Percentiles rank a stretch among this genome's conserved stretches.
phyloP scores from a whole-genome alignment of 2,113 vertebrate species.

The Leptodactylus fuscus region DNA sequence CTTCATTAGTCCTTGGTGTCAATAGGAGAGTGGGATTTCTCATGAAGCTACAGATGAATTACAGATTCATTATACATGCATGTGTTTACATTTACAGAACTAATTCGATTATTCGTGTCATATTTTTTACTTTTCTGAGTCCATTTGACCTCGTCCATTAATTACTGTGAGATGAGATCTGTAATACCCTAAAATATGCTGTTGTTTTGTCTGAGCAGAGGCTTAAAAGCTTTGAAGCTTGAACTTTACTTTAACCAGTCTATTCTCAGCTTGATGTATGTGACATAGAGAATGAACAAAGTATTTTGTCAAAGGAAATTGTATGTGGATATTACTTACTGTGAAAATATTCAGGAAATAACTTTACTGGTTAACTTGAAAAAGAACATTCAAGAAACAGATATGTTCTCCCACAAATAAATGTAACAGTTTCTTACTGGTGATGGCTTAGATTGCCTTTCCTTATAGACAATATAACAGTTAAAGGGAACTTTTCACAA shows the following conservation, averaged over 20 bases:
- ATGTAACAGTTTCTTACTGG: too few relatives aligned
- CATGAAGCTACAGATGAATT: too few relatives aligned
- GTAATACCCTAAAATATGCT: conserved; percentile 9
- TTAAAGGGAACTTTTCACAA: too few relatives aligned
- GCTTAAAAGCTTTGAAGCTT: conserved; percentile 3
- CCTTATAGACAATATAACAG: too few relatives aligned
- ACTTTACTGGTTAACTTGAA: background rate
- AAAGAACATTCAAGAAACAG: background rate
- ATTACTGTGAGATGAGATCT: conserved; percentile 13
- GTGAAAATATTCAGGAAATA: background rate
- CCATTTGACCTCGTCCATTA: background rate
- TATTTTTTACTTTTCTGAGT: background rate
- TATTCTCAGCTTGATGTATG: background rate
- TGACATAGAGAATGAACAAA: background rate
- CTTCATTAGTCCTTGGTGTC: too few relatives aligned
- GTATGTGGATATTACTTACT: background rate
- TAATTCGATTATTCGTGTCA: background rate
- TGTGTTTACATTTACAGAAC: background rate
- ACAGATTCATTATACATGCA: background rate
- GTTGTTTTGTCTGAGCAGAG: conserved; percentile 16
- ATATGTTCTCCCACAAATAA: too few relatives aligned
- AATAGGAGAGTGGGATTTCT: too few relatives aligned
- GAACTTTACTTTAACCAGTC: background rate
- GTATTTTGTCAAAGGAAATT: background rate
- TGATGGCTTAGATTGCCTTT: too few relatives aligned